Base-by-base conservation (phyloP, 2,113 vertebrate species). In the Pterocles orientalis region DNA sequence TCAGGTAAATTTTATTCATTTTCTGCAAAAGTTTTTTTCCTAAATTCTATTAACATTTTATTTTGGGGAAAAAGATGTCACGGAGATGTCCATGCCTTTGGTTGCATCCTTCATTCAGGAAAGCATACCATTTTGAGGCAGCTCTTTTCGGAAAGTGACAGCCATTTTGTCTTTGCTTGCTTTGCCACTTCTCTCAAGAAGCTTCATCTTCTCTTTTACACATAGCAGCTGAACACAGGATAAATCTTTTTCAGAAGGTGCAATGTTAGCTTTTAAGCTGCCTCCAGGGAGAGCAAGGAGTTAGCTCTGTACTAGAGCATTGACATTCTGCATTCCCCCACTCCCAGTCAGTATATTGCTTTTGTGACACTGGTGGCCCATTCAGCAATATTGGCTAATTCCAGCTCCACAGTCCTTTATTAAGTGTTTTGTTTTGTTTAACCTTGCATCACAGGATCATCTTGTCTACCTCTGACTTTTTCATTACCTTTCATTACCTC, bases 401-500 rank as follows among this genome's bases (percentile, higher is more conserved):
- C 91, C 92, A 95, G 77, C 79, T 83, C 92, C 82, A 78, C 53
- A 58, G 65, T 64, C 82, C 96, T 91, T 92, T 91, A 95, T 97
- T 91, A 96, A 96, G 95, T 93, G 92, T 91, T 97, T 96, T 96
- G 92, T 96, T 96, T 97, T 96, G 86, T 92, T 95, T 95, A 94
- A 95, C 91, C 96, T 97, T 81, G 23, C 92, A 93, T 95, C 92
- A 86, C 31, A 58, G 85, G 80, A 85, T 95, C 94, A 94, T 90
- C 93, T 95, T 94, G 95, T 96, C 94, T 96, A 92, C 71, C 36
- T 79, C 96, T 95, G 96, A 96, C 95, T 97, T 95, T 97, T 96
- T 96, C 94, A 97, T 96, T 97, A 97, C 92, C 80, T 96, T 97
- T 96, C 96, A 98, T 97, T 97, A 96, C 70, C 56, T 94, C 88